phyloP scores from a whole-genome alignment of 1,140 invertebrate genomes.

The Proctacanthus coquilletti region DNA sequence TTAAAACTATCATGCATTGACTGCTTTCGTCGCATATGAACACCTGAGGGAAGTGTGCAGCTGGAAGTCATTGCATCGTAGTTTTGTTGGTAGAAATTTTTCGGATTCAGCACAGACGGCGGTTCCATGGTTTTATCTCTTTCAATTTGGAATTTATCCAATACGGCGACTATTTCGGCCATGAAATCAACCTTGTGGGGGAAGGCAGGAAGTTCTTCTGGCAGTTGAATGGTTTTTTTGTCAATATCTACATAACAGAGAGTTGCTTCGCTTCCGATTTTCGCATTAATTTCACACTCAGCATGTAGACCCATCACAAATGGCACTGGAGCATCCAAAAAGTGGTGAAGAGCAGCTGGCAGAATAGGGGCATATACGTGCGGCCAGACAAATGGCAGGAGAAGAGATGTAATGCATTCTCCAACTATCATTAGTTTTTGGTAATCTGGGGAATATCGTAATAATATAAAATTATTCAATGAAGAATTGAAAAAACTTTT shows the following conservation, averaged over 20 bases:
- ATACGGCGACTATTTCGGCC: slow-evolving; percentile 63
- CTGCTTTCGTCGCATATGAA: slow-evolving; percentile 25
- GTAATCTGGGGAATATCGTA: slow-evolving; percentile 48
- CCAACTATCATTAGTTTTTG: slow-evolving; percentile 93
- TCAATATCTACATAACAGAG: slow-evolving; percentile 95
- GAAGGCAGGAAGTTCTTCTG: slow-evolving; percentile 88
- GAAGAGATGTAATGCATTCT: slow-evolving; percentile 76
- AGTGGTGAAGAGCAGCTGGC: slow-evolving; percentile 86
- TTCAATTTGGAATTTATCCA: slow-evolving; percentile 49
- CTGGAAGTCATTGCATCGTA: slow-evolving; percentile 40
- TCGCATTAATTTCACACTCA: slow-evolving; percentile 33
- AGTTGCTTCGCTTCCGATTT: slow-evolving; percentile 56
- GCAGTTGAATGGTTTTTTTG: slow-evolving; percentile 75
- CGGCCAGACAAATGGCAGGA: slow-evolving; percentile 95
- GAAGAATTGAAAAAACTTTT: slow-evolving; percentile 10
- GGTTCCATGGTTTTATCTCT: slow-evolving; percentile 19
- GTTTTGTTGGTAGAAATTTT: slow-evolving; percentile 13
- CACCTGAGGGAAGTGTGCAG: slow-evolving; percentile 39
- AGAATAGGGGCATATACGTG: slow-evolving; percentile 98
- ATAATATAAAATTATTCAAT: not conserved
- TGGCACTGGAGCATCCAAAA: slow-evolving; percentile 96
- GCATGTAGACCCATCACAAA: slow-evolving; percentile 90
- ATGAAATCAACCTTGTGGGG: slow-evolving; percentile 78
- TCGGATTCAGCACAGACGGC: slow-evolving; percentile 9
- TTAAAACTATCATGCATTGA: slow-evolving; percentile 14